A percentile compares a stretch with the other conserved stretches of the same genome.
Conservation (phyloP, 2,797 vertebrate species). For the Cuculus canorus region DNA sequence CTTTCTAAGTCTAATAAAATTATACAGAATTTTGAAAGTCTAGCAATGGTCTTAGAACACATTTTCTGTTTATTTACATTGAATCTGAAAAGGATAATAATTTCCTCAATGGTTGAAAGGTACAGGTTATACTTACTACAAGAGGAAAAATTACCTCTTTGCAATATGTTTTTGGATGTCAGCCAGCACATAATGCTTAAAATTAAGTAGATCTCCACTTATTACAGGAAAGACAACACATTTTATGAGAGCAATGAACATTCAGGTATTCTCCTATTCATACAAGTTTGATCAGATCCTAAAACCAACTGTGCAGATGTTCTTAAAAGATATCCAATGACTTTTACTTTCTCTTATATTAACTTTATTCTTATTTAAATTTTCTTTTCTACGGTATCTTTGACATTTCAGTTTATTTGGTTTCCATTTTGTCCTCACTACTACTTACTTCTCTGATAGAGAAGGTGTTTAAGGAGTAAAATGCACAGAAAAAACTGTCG, state of each 20-base stretch:
- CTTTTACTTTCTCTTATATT: neutral
- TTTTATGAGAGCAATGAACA: conserved; percentile 4
- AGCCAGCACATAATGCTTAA: neutral
- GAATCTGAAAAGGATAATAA: neutral
- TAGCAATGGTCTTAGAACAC: neutral
- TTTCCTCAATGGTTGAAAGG: neutral
- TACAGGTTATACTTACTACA: neutral
- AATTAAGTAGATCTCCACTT: neutral
- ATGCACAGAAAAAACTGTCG: conserved; percentile 47
- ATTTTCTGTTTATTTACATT: neutral
- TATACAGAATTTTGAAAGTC: neutral
- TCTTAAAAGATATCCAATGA: neutral
- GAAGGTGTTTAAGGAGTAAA: conserved; percentile 60
- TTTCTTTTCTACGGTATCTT: neutral
- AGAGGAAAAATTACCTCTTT: conserved; percentile 1
- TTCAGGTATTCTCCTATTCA: neutral
- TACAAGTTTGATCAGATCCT: neutral
- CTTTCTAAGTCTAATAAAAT: conserved; percentile 5
- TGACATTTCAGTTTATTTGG: neutral
- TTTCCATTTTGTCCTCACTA: conserved; percentile 13
- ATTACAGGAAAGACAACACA: neutral
- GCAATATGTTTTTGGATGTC: neutral
- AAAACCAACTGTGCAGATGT: neutral
- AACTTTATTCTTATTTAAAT: neutral
- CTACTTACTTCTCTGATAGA: conserved; percentile 47